Percentiles rank a stretch among this genome's conserved stretches.
Conservation (phyloP, 2,797 vertebrate species). For the Tangara arthus region DNA sequence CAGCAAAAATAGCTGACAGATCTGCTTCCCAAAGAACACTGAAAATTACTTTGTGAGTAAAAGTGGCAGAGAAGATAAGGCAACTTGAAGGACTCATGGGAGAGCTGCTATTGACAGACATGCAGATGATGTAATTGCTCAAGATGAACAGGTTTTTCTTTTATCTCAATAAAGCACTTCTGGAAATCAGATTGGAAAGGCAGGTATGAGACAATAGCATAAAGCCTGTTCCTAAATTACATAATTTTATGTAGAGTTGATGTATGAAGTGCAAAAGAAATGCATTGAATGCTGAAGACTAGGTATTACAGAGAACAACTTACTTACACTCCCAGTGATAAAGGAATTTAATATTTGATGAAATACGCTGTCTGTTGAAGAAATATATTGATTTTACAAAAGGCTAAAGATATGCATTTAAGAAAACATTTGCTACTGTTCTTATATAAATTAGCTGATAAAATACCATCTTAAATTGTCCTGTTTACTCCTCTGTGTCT, state of each 20-base stretch:
- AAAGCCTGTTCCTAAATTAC: slow-evolving; percentile 27
- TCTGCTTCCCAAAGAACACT: slow-evolving; percentile 31
- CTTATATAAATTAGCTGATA: background rate
- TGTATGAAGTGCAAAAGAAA: slow-evolving; percentile 42
- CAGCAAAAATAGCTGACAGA: slow-evolving; percentile 42
- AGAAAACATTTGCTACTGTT: background rate
- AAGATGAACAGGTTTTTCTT: slow-evolving; percentile 52
- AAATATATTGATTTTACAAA: slow-evolving; percentile 11
- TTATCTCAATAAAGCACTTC: slow-evolving; percentile 39
- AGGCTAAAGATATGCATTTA: background rate
- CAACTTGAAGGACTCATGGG: background rate
- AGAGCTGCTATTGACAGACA: slow-evolving; percentile 50
- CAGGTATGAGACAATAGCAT: slow-evolving; percentile 35
- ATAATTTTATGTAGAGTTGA: slow-evolving; percentile 54
- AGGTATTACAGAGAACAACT: slow-evolving; percentile 28
- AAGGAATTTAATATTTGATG: slow-evolving; percentile 20
- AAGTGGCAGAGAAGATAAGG: background rate
- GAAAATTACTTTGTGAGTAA: slow-evolving; percentile 35
- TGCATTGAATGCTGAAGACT: slow-evolving; percentile 21
- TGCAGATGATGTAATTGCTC: slow-evolving; percentile 14
- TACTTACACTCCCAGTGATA: background rate
- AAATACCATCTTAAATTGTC: background rate
- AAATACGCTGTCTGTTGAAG: slow-evolving; percentile 18
- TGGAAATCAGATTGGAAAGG: slow-evolving; percentile 34
- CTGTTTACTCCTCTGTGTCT: background rate